A percentile compares a stretch with the other conserved stretches of the same genome.
Evolutionary conservation across 2,797 vertebrate genomes (phyloP).

Genomic region (Cynodonichthys magdalenae): DNA sequence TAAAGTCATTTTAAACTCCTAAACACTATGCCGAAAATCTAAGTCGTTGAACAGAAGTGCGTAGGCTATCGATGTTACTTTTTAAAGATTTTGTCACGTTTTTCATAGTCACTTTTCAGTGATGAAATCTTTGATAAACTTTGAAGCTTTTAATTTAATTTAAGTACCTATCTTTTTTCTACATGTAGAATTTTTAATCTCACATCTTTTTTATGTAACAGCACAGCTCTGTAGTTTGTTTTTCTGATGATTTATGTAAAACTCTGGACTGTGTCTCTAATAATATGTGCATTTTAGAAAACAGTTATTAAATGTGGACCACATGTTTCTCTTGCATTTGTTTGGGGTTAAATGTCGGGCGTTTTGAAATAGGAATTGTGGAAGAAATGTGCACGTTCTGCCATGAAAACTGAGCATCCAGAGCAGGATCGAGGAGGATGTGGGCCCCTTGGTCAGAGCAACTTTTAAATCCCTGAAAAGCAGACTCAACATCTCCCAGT

Average conservation of each 20-base stretch:
- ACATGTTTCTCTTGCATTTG: constrained; percentile 44
- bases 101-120: constrained; percentile 75
- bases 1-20: constrained; percentile 64
- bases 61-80: constrained; percentile 68
- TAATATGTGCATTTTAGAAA: constrained; percentile 61
- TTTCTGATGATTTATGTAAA: constrained; percentile 69
- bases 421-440: no score
- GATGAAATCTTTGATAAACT: constrained; percentile 72
- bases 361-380: no score
- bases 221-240: constrained; percentile 67
- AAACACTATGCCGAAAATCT: constrained; percentile 56
- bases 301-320: constrained; percentile 70
- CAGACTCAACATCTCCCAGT: no score
- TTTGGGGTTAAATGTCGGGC: neutral
- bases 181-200: constrained; percentile 74
- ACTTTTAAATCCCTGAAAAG: no score
- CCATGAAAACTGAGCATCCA: no score
- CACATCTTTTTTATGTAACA: constrained; percentile 73
- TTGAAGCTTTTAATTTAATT: constrained; percentile 77
- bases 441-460: no score
- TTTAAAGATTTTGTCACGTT: constrained; percentile 54
- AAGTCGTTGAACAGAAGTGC: constrained; percentile 55
- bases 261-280: constrained; percentile 64
- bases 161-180: constrained; percentile 78
- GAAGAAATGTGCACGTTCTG: no score